These are phyloP conservation scores for Eumacrocentrus americanus DNA, from an alignment of 2,888 invertebrate genomes.

Conservation along the genomic window DNA sequence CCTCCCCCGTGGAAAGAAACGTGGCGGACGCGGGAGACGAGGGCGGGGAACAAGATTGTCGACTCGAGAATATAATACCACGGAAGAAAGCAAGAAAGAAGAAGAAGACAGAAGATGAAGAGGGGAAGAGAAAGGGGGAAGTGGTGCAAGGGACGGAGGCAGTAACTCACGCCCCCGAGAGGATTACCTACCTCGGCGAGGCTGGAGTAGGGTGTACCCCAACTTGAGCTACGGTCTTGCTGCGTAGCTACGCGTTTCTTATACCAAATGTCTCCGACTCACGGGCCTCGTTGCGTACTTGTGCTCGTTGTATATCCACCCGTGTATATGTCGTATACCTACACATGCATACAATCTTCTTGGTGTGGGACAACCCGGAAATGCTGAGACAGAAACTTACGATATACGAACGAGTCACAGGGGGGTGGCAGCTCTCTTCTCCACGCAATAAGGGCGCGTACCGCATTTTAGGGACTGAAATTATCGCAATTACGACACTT, in stretches of 20 bases:
- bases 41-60: slow-evolving; percentile 6
- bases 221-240: slow-evolving; percentile 61
- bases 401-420: slow-evolving; percentile 48
- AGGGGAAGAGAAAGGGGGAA: slow-evolving; percentile 36
- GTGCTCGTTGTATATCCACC: slow-evolving; percentile 32
- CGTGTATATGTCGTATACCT: slow-evolving; percentile 20
- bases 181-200: slow-evolving; percentile 61
- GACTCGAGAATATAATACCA: background rate
- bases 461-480: slow-evolving; percentile 39
- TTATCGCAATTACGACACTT: slow-evolving; percentile 47
- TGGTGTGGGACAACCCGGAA: slow-evolving; percentile 37
- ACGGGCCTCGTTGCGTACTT: slow-evolving; percentile 42
- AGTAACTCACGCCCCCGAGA: slow-evolving; percentile 61
- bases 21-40: slow-evolving; percentile 16
- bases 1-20: slow-evolving; percentile 18
- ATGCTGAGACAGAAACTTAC: slow-evolving; percentile 44
- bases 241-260: slow-evolving; percentile 62
- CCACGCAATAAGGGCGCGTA: slow-evolving; percentile 21
- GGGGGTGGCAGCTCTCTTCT: slow-evolving; percentile 11
- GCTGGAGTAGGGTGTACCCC: slow-evolving; percentile 44
- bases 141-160: slow-evolving; percentile 44
- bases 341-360: slow-evolving; percentile 27
- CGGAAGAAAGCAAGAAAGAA: slow-evolving; percentile 10
- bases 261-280: slow-evolving; percentile 60
- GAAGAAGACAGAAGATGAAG: slow-evolving; percentile 33